phyloP scores from a whole-genome alignment of 2,113 vertebrate genomes.

The Carlito syrichta region DNA sequence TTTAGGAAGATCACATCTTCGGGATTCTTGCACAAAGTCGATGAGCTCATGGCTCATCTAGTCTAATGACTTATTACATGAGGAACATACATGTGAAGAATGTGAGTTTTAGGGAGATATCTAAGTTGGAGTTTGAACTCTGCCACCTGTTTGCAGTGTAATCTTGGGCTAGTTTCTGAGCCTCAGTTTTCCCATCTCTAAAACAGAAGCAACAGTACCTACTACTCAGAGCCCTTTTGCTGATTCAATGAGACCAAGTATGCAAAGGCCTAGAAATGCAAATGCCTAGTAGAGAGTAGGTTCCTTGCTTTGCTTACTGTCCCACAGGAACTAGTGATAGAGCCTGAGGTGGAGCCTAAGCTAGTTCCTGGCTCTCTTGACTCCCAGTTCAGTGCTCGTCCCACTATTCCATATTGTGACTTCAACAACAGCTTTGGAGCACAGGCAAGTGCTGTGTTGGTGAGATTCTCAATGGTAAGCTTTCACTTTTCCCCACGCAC shows the following conservation, averaged over 20 bases:
- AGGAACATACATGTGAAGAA: neutral
- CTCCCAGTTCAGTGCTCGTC: neutral
- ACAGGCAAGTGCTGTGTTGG: neutral
- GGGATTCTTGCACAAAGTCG: neutral
- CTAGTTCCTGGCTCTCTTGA: neutral
- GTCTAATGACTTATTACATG: neutral
- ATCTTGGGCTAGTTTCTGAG: neutral
- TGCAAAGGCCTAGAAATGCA: neutral
- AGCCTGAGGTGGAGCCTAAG: no score
- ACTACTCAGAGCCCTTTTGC: neutral
- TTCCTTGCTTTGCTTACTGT: neutral
- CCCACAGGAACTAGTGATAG: accelerated
- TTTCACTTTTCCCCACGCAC: neutral
- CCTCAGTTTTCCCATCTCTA: neutral
- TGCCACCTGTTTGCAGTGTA: neutral
- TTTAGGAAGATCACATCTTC: neutral
- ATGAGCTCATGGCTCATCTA: neutral
- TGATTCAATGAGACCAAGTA: neutral
- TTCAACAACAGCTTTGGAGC: neutral
- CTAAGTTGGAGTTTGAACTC: neutral
- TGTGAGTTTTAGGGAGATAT: neutral
- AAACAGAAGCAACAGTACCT: neutral
- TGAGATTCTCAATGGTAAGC: neutral
- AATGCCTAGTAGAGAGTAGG: accelerated
- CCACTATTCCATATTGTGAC: neutral